Base-by-base conservation (phyloP, 2,113 vertebrate genomes). In the Prunella fulvescens region DNA sequence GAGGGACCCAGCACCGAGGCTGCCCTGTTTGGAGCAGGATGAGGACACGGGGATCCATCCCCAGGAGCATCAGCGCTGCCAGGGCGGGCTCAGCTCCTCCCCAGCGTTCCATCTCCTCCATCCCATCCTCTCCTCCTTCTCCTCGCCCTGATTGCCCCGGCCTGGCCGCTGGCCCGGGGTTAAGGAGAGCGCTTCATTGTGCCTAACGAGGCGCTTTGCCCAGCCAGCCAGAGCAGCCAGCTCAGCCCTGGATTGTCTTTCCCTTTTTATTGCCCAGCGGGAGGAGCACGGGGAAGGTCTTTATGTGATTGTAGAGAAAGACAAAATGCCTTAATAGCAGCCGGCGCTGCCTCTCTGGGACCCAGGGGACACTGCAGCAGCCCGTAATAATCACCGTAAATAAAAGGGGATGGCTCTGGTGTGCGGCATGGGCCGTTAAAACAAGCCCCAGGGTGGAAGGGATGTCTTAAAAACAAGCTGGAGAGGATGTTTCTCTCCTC, bases 251-350 rank as follows among this genome's bases (percentile, higher is more conserved):
- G 76, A 57, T 85, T 79, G 73, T 39, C 94, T 95, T 58, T 72
- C 7, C 31, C 61, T 76, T 81, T 96, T 95, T 91, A 95, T 91
- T 91, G 91, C 94, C 81, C 94, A 90, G 95, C 86, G 58, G 96
- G 95, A 95, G 93, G 65, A 95, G 91, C 73, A 11, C 25, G 29
- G 73, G 61, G 70, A 96, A 92, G 73, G 93, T 61, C 95, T 96
- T 97, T 95, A 92, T 95, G 94, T 91, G 93, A 84, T 96, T 94
- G 80, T 61, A 80, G 87, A 95, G 91, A 65, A 91, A 97, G 95
- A 97, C 91, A 95, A 97, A 97, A 97, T 91, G 96, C 95, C 70
- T 95, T 96, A 96, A 95, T 95, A 95, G 94, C 90, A 95, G 93
- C 89, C 72, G 9, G 70, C 6, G 6, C 94, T 95, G 95, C 94